Evolutionary conservation across 1,140 invertebrate species (phyloP).

Genomic region (Scaptomyza graminum): DNA sequence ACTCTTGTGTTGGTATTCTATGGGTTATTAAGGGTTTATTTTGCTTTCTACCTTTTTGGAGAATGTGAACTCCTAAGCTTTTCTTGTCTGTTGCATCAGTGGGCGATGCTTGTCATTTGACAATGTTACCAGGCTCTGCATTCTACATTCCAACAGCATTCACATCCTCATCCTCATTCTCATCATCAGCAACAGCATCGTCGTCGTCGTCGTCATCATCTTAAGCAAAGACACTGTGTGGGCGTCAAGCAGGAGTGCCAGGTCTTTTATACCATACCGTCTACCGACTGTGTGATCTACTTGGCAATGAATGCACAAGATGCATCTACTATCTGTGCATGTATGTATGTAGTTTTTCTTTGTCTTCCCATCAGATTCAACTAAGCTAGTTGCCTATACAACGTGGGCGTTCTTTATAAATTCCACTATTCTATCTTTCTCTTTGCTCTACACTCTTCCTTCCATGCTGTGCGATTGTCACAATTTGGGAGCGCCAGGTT

Average conservation of each 20-base stretch:
- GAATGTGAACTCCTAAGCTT: slow-evolving; percentile 31
- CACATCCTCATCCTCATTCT: slow-evolving; percentile 4
- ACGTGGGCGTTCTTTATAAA: slow-evolving; percentile 30
- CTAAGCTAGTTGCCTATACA: slow-evolving; percentile 26
- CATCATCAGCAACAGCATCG: slow-evolving; percentile 3
- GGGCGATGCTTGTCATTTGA: slow-evolving; percentile 39
- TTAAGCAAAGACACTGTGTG: slow-evolving; percentile 29
- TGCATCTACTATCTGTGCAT: slow-evolving; percentile 9
- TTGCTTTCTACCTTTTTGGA: slow-evolving; percentile 6
- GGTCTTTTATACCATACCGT: slow-evolving; percentile 12
- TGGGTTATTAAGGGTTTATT: not conserved
- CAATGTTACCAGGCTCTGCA: slow-evolving; percentile 5
- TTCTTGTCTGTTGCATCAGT: slow-evolving; percentile 33
- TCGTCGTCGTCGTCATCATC: slow-evolving; percentile 3
- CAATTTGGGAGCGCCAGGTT: slow-evolving; percentile 40
- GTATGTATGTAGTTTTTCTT: not conserved
- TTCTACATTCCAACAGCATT: slow-evolving; percentile 21
- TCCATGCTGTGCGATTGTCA: slow-evolving; percentile 34
- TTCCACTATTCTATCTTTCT: not conserved
- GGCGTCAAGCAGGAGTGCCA: slow-evolving; percentile 45
- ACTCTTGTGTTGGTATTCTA: not conserved
- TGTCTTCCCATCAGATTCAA: slow-evolving; percentile 19
- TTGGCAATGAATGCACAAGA: slow-evolving; percentile 37
- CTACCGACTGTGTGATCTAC: slow-evolving; percentile 35
- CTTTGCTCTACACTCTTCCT: not conserved